Evolutionary conservation across 2,888 invertebrate genomes (phyloP), one percentile per base, ranked within the genome.

Genomic region (Latheticus oryzae): DNA sequence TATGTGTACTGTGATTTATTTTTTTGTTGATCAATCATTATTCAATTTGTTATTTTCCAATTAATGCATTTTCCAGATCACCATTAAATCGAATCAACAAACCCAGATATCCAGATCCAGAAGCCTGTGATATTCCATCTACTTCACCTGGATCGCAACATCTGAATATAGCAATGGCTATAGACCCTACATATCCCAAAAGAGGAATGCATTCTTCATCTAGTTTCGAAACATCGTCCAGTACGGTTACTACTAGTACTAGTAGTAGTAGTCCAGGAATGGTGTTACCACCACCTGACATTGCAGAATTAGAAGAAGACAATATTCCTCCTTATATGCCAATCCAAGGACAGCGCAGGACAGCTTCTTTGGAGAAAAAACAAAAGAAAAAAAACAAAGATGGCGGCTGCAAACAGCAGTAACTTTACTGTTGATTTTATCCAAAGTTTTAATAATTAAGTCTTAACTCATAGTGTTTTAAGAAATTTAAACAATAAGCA

Each of bases 291-390:
- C 73, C 76, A 0, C 72, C 73, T 3, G 73, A 74, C 59, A 63
- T 70, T 17, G 56, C 57, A n/a, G 72, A 72, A 26, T 68, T 73
- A 19, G 78, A 78, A 70, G 80, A 82, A 32, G 81, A 80, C 63
- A 81, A 83, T 30, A 83, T 82, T 28, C 87, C 88, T 3, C 88
- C 89, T 50, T 89, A 90, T 71, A 89, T 90, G 89, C 89, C 89
- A 37, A 88, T 90, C 69, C 89, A 88, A 76, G 89, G 89, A 37
- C 89, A 89, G 68, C 80, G 89, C 58, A 80, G 89, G 66, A 83
- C 82, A 1, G 80, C 85, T n/a, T 84, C 85, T 58, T 80, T 83
- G 57, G 84, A 86, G 68, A 87, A 87, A 70, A 83, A 84, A 62
- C 82, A 82, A 62, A 78, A 77, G 60, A 73, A 72, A 57, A 76